Conservation (phyloP, 2,888 invertebrate species). For the Acronicta leporina region DNA sequence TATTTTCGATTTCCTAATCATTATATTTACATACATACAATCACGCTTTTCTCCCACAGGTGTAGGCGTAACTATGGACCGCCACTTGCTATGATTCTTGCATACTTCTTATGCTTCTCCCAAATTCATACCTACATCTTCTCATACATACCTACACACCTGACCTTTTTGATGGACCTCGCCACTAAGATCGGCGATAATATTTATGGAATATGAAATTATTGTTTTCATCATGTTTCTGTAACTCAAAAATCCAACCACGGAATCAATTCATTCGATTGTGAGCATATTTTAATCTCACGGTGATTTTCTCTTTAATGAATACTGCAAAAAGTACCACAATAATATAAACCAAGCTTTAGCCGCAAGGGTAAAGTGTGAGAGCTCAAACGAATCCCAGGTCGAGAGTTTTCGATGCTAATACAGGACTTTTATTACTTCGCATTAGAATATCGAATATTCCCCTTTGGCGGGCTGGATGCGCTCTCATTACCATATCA, state of each 20-base stretch:
- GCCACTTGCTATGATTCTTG: too few relatives aligned
- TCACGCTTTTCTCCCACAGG: too few relatives aligned
- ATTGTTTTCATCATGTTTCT: too few relatives aligned
- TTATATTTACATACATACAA: too few relatives aligned
- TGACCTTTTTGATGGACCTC: too few relatives aligned
- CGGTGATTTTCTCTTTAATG: not conserved
- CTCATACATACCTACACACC: too few relatives aligned
- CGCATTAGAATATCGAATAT: constrained; percentile 80
- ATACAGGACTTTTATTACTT: constrained; percentile 74
- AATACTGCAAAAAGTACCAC: constrained; percentile 4
- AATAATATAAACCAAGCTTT: constrained; percentile 32
- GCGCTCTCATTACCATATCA: constrained; percentile 70
- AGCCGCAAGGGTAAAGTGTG: constrained; percentile 39
- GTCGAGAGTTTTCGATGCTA: constrained; percentile 55
- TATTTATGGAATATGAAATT: too few relatives aligned
- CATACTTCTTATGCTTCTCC: too few relatives aligned
- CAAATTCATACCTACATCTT: too few relatives aligned
- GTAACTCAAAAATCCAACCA: not conserved
- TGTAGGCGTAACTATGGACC: too few relatives aligned
- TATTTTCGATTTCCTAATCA: too few relatives aligned
- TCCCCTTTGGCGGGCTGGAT: constrained; percentile 64
- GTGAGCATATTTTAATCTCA: not conserved
- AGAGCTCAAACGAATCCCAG: constrained; percentile 42
- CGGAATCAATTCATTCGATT: not conserved
- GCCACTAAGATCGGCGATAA: too few relatives aligned